phyloP scores from a whole-genome alignment of 2,888 invertebrate species.

The Caenorhabditis sp. region DNA sequence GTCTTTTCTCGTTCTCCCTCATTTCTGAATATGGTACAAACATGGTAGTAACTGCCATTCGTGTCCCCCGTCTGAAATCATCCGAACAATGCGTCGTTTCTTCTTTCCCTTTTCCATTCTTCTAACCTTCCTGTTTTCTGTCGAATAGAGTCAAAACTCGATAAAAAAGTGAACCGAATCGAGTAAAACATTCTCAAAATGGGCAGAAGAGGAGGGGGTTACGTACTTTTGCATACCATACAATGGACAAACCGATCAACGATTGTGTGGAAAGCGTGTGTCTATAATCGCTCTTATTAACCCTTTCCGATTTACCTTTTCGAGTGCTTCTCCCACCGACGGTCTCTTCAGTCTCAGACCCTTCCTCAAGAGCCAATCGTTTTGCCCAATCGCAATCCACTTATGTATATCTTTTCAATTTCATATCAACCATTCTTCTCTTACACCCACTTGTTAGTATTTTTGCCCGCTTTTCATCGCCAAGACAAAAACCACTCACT shows the following conservation, averaged over 20 bases:
- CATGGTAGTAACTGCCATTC: constrained; percentile 50
- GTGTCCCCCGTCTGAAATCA: background rate
- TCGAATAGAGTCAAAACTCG: constrained; percentile 50
- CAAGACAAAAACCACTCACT: constrained; percentile 18
- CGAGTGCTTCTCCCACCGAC: constrained; percentile 30
- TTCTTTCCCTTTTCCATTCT: constrained; percentile 2
- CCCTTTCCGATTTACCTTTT: constrained; percentile 47
- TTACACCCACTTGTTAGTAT: constrained; percentile 36
- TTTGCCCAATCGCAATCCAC: constrained; percentile 33
- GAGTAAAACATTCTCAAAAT: too few species aligned
- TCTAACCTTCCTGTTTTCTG: constrained; percentile 10
- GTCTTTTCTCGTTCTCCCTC: constrained; percentile 11
- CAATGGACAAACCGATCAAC: constrained; percentile 13
- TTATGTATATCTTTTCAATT: constrained; percentile 35
- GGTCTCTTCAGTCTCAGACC: constrained; percentile 24
- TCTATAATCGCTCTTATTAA: constrained; percentile 51
- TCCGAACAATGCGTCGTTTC: constrained; percentile 44
- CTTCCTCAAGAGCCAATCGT: constrained; percentile 46
- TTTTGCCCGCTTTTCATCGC: constrained; percentile 1
- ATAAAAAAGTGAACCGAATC: constrained; percentile 5
- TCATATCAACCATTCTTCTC: background rate
- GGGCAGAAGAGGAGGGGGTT: constrained; percentile 23
- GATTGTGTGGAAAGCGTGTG: background rate
- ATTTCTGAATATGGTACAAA: constrained; percentile 48
- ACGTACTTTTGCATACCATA: constrained; percentile 12